Evolutionary conservation across 2,797 vertebrate genomes (phyloP).

Genomic region (Thaleichthys pacificus): DNA sequence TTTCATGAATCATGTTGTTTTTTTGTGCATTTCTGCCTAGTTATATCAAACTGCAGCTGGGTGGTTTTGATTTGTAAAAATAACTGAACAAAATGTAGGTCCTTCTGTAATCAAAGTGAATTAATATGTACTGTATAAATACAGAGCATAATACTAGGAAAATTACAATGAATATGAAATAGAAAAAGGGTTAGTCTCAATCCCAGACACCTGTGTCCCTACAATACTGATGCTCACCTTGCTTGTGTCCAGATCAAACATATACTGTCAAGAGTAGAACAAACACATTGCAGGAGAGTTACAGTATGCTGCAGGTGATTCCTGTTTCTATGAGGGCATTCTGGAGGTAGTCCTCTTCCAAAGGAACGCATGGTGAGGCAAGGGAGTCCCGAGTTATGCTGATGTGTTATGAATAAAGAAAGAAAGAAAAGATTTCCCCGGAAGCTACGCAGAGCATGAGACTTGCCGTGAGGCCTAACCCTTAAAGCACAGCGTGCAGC

Average conservation of each 20-base stretch:
- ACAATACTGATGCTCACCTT: neutral
- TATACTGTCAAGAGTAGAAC: constrained; percentile 14
- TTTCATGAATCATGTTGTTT: neutral
- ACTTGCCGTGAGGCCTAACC: constrained; percentile 42
- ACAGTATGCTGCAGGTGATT: neutral
- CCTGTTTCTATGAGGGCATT: neutral
- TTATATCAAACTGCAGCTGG: too few species aligned
- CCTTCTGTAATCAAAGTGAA: too few species aligned
- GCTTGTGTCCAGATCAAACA: neutral
- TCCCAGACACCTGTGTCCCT: too few species aligned
- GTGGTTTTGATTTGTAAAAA: too few species aligned
- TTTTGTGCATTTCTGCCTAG: too few species aligned
- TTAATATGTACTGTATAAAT: too few species aligned
- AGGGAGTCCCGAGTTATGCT: constrained; percentile 33
- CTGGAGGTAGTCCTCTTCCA: constrained; percentile 25
- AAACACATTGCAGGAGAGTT: neutral
- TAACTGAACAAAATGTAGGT: too few species aligned
- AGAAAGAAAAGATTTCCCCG: constrained; percentile 47
- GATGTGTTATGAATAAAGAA: constrained; percentile 49
- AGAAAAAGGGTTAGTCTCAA: too few species aligned
- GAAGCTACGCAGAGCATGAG: constrained; percentile 43
- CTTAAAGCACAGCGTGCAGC: constrained; percentile 32
- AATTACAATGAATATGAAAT: too few species aligned
- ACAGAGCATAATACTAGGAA: too few species aligned
- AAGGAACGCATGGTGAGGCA: constrained; percentile 12